These are phyloP conservation scores for Castor canadensis DNA, from an alignment of 2,113 vertebrate species.

Conservation along the genomic window DNA sequence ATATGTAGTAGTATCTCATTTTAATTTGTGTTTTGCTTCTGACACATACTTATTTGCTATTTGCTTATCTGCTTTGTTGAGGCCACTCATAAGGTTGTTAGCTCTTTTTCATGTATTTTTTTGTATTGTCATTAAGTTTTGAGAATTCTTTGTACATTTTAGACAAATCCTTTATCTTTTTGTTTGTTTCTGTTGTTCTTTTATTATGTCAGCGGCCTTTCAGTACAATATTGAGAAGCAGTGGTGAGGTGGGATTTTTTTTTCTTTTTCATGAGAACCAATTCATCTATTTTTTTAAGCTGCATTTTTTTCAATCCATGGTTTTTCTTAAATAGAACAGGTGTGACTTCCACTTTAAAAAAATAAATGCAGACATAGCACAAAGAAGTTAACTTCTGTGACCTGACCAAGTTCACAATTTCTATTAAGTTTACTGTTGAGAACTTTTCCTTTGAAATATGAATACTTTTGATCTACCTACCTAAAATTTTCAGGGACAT, in stretches of 20 bases:
- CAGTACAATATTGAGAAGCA: no score
- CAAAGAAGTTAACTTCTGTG: background rate
- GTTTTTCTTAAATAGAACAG: background rate
- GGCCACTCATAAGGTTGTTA: background rate
- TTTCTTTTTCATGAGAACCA: background rate
- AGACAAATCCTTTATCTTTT: background rate
- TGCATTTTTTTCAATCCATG: background rate
- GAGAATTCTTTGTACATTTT: no score
- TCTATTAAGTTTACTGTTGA: background rate
- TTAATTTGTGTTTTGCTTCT: background rate
- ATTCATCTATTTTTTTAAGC: background rate
- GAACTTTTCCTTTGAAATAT: background rate
- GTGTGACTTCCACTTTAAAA: background rate
- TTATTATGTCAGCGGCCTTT: background rate
- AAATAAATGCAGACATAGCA: background rate
- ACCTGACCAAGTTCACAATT: background rate
- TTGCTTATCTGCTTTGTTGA: background rate
- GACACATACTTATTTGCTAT: background rate
- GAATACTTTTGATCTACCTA: background rate
- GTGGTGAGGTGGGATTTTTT: background rate
- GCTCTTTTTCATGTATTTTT: background rate
- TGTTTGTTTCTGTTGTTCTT: background rate
- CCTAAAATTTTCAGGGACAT: background rate
- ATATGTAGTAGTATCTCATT: background rate
- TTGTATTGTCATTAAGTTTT: no score